A percentile compares a stretch with the other conserved stretches of the same genome.
These are phyloP conservation scores for Leptocoma aspasia DNA, from an alignment of 2,113 vertebrate species.

Conservation along the genomic window DNA sequence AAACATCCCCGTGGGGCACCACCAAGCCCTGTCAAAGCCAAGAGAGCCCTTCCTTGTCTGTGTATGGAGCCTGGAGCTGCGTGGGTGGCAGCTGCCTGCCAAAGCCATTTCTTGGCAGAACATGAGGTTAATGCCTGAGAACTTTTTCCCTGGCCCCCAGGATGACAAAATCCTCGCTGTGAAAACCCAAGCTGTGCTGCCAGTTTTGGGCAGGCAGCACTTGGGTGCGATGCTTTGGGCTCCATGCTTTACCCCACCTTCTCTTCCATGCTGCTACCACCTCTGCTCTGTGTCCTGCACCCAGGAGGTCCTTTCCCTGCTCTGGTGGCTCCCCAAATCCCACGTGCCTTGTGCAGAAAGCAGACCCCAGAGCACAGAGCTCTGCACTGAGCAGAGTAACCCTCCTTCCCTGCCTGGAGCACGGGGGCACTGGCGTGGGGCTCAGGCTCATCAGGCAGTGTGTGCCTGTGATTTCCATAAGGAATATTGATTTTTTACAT, in stretches of 20 bases:
- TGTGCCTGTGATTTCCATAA: background rate
- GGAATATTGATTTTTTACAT: background rate
- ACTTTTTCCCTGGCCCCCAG: background rate
- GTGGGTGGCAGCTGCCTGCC: background rate
- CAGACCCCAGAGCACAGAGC: fast-evolving
- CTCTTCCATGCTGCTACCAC: background rate
- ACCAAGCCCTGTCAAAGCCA: background rate
- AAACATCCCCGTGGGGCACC: fast-evolving
- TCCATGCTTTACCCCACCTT: background rate
- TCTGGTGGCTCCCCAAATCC: background rate
- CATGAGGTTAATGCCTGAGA: background rate
- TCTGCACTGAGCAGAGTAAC: background rate
- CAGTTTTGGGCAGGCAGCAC: background rate
- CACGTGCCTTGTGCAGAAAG: fast-evolving
- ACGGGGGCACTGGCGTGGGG: fast-evolving
- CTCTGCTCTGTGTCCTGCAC: background rate
- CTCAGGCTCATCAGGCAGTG: background rate
- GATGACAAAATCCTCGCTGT: background rate
- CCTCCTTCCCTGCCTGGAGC: background rate
- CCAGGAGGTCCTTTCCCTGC: background rate
- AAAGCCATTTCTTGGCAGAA: background rate
- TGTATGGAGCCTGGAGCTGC: background rate
- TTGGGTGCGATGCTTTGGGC: fast-evolving
- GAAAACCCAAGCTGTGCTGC: background rate
- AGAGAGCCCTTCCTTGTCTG: background rate